These are phyloP conservation scores for Pavo muticus DNA, from an alignment of 2,113 vertebrate species.

Conservation along the genomic window DNA sequence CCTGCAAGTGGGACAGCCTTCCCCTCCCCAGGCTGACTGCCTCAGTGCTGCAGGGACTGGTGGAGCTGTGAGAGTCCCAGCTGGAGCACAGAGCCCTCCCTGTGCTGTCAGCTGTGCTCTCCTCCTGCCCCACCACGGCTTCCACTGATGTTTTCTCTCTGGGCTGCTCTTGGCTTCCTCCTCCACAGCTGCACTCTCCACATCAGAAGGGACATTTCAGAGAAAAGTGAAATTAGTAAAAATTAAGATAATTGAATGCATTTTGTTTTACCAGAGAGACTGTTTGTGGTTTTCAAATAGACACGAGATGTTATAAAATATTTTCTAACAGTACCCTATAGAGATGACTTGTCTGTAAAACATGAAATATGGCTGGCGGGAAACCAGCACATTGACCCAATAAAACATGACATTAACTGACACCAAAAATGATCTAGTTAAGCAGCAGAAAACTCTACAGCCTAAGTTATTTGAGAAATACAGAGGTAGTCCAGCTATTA, in stretches of 20 bases:
- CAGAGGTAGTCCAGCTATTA: conserved; percentile 20
- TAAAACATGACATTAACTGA: conserved; percentile 47
- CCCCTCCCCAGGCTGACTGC: accelerated
- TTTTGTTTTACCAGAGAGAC: conserved; percentile 50
- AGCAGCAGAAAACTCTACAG: conserved; percentile 47
- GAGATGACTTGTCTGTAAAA: conserved; percentile 59
- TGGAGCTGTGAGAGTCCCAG: neutral
- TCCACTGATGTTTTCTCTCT: neutral
- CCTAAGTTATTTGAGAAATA: conserved; percentile 64
- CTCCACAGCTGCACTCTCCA: conserved; percentile 44
- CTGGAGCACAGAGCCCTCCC: neutral
- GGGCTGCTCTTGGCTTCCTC: conserved; percentile 23
- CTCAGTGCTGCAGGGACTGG: accelerated
- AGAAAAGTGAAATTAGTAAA: conserved; percentile 59
- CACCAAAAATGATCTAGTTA: conserved; percentile 17
- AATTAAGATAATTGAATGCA: conserved; percentile 36
- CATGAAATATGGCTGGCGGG: conserved; percentile 47
- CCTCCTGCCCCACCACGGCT: neutral
- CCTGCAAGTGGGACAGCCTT: neutral
- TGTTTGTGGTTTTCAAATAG: conserved; percentile 58
- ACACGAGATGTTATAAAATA: conserved; percentile 52
- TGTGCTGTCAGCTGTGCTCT: neutral
- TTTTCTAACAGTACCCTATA: conserved; percentile 65
- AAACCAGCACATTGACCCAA: conserved; percentile 30
- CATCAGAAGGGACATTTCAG: conserved; percentile 38